Base-by-base conservation (phyloP, 2,797 vertebrate species). In the Pelodytes ibericus region DNA sequence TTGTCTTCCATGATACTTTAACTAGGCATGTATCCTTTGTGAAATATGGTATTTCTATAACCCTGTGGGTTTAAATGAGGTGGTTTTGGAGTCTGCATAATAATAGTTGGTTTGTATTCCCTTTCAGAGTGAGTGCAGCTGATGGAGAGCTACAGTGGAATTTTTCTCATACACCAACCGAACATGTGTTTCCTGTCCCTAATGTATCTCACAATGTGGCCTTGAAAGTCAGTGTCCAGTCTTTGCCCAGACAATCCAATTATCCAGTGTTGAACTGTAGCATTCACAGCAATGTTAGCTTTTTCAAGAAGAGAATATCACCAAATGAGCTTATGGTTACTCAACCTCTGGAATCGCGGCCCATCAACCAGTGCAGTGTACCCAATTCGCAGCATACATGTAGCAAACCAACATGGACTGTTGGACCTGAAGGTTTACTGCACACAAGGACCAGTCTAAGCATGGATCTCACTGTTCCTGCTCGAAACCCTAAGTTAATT, bases 161-260 rank as follows among this genome's bases (percentile, higher is more conserved):
- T 15, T 99, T 99, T 88, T 94, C 96, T 68, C 96, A 99, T 88
- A 89, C 94, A 2, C 97, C 97, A 44, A 95, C 90, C 10, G 98
- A 98, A 82, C 98, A 99, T 49, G 91, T 98, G 81, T 99, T 99
- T 86, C 97, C 98, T 13, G 89, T 99, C 80, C 96, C 98, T 65
- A 97, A 95, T 11, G 94, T 99, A 36, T 98, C 98, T 80, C 96
- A 98, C 88, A 98, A 93, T 2, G 94, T 98, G 80, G 96, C 97
- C 72, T 94, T 99, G 90, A 97, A 95, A 89, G 95, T 99, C 81
- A 95, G 92, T 0, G 97, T 99, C 69, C 97, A 99, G 90, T 99
- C 98, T 7, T 88, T 99, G 80, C 98, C 98, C 60, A 93, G 97
- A 86, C 97, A 99, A 76, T 96, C 97, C 9, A 95, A 92, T 85